These are phyloP conservation scores for Amyelois transitella DNA, from an alignment of 1,140 invertebrate species.

Conservation along the genomic window DNA sequence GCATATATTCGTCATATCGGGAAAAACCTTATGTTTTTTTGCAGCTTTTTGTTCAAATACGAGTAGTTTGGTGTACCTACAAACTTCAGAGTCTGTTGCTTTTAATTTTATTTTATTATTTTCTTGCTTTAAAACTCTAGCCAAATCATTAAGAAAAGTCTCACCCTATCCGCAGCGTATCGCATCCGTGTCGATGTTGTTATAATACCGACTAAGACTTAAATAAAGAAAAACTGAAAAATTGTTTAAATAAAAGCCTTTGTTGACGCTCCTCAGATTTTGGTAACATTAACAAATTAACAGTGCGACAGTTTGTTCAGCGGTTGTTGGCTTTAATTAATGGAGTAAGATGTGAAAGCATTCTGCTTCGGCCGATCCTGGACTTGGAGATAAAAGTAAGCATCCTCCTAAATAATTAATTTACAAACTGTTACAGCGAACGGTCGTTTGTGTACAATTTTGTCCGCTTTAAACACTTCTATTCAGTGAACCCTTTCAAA, in stretches of 20 bases:
- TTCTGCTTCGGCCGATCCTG: no score
- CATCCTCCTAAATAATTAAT: not conserved
- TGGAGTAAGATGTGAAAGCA: not conserved
- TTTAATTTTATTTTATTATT: not conserved
- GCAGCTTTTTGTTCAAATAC: not conserved
- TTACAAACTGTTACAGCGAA: not conserved
- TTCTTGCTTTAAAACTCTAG: not conserved
- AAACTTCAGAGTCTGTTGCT: not conserved
- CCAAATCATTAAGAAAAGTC: not conserved
- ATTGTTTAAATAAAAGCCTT: not conserved
- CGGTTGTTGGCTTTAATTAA: not conserved
- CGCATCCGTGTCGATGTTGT: not conserved
- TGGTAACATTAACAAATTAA: not conserved
- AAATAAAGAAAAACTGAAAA: not conserved
- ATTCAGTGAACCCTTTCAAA: not conserved
- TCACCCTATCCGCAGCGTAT: no score
- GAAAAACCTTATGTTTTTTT: not conserved
- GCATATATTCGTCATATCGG: not conserved
- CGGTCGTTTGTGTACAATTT: not conserved
- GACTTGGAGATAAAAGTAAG: not conserved
- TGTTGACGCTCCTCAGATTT: not conserved
- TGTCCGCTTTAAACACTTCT: not conserved
- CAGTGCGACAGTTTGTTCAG: not conserved
- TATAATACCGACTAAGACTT: not conserved
- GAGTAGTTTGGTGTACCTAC: no score